phyloP scores from a whole-genome alignment of 2,797 vertebrate species.

The Florisuga fusca region DNA sequence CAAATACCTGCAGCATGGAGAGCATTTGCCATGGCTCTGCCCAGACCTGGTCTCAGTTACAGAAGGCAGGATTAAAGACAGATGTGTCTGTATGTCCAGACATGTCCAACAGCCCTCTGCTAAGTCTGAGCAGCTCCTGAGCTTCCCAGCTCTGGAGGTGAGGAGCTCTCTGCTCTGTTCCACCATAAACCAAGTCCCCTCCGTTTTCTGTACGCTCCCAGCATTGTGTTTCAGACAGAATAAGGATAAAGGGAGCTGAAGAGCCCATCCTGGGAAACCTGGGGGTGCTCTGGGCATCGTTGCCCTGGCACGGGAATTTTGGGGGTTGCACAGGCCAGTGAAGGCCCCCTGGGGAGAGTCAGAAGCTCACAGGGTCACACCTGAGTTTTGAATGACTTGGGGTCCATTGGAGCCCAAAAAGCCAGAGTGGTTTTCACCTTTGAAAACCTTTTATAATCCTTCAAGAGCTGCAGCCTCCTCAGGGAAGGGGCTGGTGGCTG shows the following conservation, averaged over 20 bases:
- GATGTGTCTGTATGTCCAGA: slow-evolving; percentile 46
- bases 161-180: background rate
- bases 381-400: background rate
- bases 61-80: slow-evolving; percentile 47
- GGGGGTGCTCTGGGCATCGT: accelerated
- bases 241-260: background rate
- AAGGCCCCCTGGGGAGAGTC: background rate
- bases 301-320: background rate
- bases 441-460: background rate
- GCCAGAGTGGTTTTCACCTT: background rate
- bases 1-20: background rate
- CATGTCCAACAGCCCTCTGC: background rate
- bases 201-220: accelerated
- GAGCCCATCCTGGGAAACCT: background rate
- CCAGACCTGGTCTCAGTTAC: background rate
- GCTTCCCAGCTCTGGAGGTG: background rate
- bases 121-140: background rate
- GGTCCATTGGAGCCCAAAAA: background rate
- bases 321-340: accelerated
- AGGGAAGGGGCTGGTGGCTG: background rate
- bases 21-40: background rate
- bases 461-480: background rate
- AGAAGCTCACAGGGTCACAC: background rate
- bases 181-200: accelerated
- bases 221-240: accelerated